Base-by-base conservation (phyloP, 53 echinoderm and acorn worm species). In the Patiria pectinifera region DNA sequence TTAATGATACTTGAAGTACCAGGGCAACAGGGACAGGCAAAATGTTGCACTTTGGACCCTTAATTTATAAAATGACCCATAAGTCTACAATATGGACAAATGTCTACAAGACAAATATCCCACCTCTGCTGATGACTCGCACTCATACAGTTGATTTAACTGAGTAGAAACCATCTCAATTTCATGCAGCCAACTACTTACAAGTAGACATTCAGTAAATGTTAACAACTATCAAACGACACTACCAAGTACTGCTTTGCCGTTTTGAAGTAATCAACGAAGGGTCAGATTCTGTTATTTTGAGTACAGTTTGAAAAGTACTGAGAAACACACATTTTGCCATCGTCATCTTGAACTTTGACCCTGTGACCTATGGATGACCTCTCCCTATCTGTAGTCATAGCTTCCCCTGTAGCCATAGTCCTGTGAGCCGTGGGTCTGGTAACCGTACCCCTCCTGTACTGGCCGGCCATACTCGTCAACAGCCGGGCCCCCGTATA, bases 401-500 rank as follows among this genome's bases (percentile, higher is more conserved):
- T 91, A 90, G 77, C 66, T 92, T 25, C 86, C 91, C 69, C 86
- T 59, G 74, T 94, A 94, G 19, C 92, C 94, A 71, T 94, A 93
- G 24, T 89, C 93, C 69, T 87, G 87, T 72, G 93, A 93, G 25
- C 88, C 93, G 25, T 89, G 88, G 62, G 92, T 83, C 87, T 91
- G 93, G 87, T 97, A 93, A 62, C 94, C 93, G 77, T 97, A 94
- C 47, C 84, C 90, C 47, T 93, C 94, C 48, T 87, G 86, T 15
- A 95, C 83, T 35, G 98, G 98, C 22, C 97, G 90, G 81, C 99
- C 99, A 82, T 95, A 99, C 78, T 99, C 95, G 83, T 99, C 99
- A 11, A 97, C 95, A 45, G 88, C 77, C 4, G 97, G 94, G 44
- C 92, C 93, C 9, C 92, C 85, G 75, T 97, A 97, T 46, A 96